phyloP scores from a whole-genome alignment of 2,888 invertebrate genomes.

The Carcina quercana region DNA sequence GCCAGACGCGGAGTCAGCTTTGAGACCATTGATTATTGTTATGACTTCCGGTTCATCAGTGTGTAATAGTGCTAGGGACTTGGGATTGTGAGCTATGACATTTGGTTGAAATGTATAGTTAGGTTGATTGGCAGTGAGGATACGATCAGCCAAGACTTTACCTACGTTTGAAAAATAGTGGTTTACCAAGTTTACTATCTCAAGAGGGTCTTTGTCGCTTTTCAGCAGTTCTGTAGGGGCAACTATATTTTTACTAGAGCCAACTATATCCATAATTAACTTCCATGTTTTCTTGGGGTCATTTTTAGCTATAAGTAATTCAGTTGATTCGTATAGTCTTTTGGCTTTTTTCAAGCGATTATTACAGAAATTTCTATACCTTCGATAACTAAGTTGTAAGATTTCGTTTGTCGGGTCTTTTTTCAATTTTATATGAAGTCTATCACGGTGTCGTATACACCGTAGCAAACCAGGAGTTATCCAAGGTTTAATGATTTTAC shows the following conservation, averaged over 20 bases:
- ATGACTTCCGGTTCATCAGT: neutral
- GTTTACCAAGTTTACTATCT: neutral
- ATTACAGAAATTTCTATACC: slow-evolving; percentile 15
- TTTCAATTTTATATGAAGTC: slow-evolving; percentile 9
- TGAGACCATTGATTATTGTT: neutral
- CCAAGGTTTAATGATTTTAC: too few relatives aligned
- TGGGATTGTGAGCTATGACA: neutral
- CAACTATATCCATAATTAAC: slow-evolving; percentile 9
- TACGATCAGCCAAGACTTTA: neutral
- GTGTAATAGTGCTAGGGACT: neutral
- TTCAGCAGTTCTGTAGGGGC: neutral
- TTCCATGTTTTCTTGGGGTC: slow-evolving; percentile 15
- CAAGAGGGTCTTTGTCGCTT: neutral
- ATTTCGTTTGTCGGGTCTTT: slow-evolving; percentile 11
- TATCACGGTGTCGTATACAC: slow-evolving; percentile 9
- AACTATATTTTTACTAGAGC: slow-evolving; percentile 1
- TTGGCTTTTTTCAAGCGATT: slow-evolving; percentile 13
- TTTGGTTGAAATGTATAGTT: neutral
- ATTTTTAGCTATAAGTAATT: slow-evolving; percentile 7
- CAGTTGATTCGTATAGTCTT: slow-evolving; percentile 10
- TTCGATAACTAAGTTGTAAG: slow-evolving; percentile 10
- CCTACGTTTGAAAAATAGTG: neutral
- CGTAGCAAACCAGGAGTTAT: too few relatives aligned
- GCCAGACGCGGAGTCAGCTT: neutral
- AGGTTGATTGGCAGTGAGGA: neutral